These are phyloP conservation scores for Aramus guarauna DNA, from an alignment of 2,113 vertebrate genomes.

Conservation along the genomic window DNA sequence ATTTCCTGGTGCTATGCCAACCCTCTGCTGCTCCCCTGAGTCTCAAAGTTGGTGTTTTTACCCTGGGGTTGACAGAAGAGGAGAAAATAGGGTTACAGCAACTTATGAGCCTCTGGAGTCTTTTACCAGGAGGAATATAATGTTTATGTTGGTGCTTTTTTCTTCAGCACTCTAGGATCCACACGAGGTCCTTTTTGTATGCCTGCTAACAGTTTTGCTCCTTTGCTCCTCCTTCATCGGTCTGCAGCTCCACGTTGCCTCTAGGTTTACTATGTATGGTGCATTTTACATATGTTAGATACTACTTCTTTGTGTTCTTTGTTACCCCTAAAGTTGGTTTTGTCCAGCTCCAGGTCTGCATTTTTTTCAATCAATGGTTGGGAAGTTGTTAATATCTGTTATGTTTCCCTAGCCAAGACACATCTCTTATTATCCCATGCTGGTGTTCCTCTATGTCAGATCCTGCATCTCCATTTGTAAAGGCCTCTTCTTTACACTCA, in stretches of 20 bases:
- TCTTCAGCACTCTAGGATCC: not conserved
- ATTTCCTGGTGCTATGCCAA: not conserved
- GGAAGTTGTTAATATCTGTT: not conserved
- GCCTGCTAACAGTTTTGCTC: not conserved
- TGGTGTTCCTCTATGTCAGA: not conserved
- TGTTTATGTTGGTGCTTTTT: not conserved
- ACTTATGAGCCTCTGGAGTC: not conserved
- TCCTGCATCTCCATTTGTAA: not conserved
- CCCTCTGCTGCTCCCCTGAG: not conserved
- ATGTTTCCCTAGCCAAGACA: not conserved
- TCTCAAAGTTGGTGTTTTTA: not conserved
- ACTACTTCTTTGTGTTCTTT: not conserved
- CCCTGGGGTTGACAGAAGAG: not conserved
- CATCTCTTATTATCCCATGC: not conserved
- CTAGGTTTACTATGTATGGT: not conserved
- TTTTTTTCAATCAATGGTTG: not conserved
- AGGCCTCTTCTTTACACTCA: not conserved
- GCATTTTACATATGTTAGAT: not conserved
- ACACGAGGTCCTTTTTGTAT: not conserved
- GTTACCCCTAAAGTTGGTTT: not conserved
- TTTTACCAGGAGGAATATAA: not conserved
- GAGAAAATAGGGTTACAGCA: accelerated
- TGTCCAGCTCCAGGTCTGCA: not conserved
- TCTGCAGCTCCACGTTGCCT: not conserved
- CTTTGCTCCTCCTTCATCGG: not conserved